Conservation (phyloP, 2,888 invertebrate genomes). For the Tetheella fluctuosa region DNA sequence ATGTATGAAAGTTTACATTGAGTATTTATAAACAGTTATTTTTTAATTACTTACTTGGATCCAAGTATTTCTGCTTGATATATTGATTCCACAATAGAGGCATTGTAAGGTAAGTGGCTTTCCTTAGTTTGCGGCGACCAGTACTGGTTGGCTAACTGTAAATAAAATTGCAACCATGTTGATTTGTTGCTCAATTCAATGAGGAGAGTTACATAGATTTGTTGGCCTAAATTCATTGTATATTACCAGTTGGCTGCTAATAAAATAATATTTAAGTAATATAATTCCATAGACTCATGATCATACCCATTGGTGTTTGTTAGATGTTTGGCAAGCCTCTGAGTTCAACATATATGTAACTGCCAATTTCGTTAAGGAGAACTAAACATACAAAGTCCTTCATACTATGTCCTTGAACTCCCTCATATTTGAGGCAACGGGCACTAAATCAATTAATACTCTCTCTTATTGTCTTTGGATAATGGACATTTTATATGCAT, state of each 20-base stretch:
- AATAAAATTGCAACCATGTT: slow-evolving; percentile 64
- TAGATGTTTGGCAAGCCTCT: not conserved
- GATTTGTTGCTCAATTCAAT: slow-evolving; percentile 70
- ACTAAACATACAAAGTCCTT: no score
- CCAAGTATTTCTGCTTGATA: slow-evolving; percentile 94
- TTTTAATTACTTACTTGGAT: slow-evolving; percentile 86
- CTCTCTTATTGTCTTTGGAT: no score
- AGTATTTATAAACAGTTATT: slow-evolving; percentile 23
- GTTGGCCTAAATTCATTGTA: slow-evolving; percentile 22
- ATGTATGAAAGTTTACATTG: slow-evolving; percentile 42
- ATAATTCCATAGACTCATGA: not conserved
- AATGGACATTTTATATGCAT: no score
- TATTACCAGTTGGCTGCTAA: slow-evolving; percentile 72
- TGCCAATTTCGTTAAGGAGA: no score
- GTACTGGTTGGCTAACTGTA: slow-evolving; percentile 94
- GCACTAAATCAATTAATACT: no score
- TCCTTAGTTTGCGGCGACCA: slow-evolving; percentile 95
- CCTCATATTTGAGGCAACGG: no score
- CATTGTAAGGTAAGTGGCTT: slow-evolving; percentile 89
- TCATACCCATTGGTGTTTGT: not conserved
- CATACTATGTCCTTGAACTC: no score
- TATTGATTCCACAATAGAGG: slow-evolving; percentile 93
- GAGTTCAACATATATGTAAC: not conserved
- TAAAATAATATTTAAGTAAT: slow-evolving; percentile 10
- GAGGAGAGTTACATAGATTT: slow-evolving; percentile 77